Percentiles rank a stretch among this genome's conserved stretches.
These are phyloP conservation scores for Micropterix aruncella DNA, from an alignment of 2,888 invertebrate genomes.

Conservation along the genomic window DNA sequence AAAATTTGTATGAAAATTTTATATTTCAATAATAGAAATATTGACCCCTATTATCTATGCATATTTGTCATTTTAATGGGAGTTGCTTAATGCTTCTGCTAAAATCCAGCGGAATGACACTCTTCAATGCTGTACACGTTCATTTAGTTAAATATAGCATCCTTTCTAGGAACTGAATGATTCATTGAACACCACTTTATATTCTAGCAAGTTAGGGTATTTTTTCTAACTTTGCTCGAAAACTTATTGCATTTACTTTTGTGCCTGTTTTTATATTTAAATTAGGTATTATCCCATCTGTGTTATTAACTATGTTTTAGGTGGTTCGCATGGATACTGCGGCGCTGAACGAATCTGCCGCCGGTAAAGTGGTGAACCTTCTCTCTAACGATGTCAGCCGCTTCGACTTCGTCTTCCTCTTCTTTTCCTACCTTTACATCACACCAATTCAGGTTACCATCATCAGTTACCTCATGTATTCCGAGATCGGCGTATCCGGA, in stretches of 20 bases:
- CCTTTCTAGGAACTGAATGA: too few species aligned
- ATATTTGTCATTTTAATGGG: too few species aligned
- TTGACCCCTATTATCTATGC: too few species aligned
- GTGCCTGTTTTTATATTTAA: neutral
- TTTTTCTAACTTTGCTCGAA: neutral
- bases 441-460: conserved; percentile 54
- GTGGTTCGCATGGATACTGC: conserved; percentile 59
- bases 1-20: too few species aligned
- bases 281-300: neutral
- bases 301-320: too few species aligned
- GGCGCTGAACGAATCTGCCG: conserved; percentile 73
- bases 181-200: too few species aligned
- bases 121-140: too few species aligned
- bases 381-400: conserved; percentile 90
- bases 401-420: conserved; percentile 74
- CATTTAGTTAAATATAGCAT: too few species aligned
- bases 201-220: neutral
- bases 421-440: conserved; percentile 79
- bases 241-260: neutral
- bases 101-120: too few species aligned
- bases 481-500: conserved; percentile 55
- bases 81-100: too few species aligned
- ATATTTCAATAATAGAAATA: too few species aligned
- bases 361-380: conserved; percentile 85
- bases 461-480: conserved; percentile 67